Evolutionary conservation across 2,113 vertebrate genomes (phyloP).

Genomic region (Lophochroa leadbeateri): DNA sequence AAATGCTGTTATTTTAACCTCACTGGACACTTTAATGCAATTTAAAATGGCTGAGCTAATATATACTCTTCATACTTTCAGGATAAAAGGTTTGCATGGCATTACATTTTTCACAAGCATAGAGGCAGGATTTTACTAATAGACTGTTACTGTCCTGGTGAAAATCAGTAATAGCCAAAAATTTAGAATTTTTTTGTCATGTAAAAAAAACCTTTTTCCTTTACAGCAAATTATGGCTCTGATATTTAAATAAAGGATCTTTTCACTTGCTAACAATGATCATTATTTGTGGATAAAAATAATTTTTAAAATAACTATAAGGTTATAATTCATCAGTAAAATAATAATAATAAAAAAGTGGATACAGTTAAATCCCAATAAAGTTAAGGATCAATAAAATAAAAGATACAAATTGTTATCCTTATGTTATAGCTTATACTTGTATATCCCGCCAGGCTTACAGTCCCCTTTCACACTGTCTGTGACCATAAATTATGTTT

Average conservation of each 20-base stretch:
- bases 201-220: not conserved
- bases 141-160: not conserved
- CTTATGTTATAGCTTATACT: not conserved
- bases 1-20: not conserved
- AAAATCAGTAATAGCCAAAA: not conserved
- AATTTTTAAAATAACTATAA: accelerated
- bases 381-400: not conserved
- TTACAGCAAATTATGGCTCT: accelerated
- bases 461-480: accelerated
- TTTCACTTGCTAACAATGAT: not conserved
- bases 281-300: not conserved
- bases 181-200: not conserved
- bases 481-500: not conserved
- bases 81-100: not conserved
- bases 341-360: not conserved
- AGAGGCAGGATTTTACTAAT: not conserved
- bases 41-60: not conserved
- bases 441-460: not conserved
- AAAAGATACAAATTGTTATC: not conserved
- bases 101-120: not conserved
- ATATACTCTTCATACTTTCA: not conserved
- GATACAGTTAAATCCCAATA: not conserved
- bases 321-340: not conserved
- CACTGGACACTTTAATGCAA: not conserved
- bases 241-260: not conserved